A percentile compares a stretch with the other conserved stretches of the same genome.
Conservation (phyloP, 2,888 invertebrate genomes). For the Apamea anceps region DNA sequence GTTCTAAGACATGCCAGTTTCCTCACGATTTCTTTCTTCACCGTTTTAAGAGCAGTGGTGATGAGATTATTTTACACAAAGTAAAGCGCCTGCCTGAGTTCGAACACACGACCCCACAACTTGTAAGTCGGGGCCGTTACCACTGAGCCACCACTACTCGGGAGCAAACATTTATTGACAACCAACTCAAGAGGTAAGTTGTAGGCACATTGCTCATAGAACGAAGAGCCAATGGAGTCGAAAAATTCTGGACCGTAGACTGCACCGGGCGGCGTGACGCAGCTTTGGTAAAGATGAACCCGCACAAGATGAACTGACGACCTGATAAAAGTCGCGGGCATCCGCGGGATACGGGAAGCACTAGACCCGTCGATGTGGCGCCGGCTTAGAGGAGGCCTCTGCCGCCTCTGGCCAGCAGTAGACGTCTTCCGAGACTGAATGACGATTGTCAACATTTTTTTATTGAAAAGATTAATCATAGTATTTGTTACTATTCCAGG, state of each 20-base stretch:
- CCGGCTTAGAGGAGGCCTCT: not conserved
- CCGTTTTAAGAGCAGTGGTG: too few species aligned
- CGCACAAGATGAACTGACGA: not conserved
- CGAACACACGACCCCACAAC: too few species aligned
- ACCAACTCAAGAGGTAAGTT: too few species aligned
- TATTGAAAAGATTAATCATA: not conserved
- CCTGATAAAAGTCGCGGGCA: not conserved
- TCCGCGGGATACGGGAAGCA: too few species aligned
- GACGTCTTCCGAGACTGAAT: not conserved
- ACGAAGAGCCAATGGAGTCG: not conserved
- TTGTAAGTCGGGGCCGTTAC: too few species aligned
- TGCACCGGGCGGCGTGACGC: not conserved
- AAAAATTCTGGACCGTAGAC: not conserved
- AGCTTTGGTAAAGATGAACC: not conserved
- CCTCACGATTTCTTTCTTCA: too few species aligned
- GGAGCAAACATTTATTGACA: not conserved
- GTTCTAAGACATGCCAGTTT: too few species aligned
- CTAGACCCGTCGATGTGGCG: not conserved
- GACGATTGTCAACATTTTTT: not conserved
- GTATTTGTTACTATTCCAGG: conserved; percentile 66
- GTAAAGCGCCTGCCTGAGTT: too few species aligned
- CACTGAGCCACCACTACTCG: too few species aligned
- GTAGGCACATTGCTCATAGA: too few species aligned
- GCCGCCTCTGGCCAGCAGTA: not conserved
- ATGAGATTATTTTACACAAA: too few species aligned